Evolutionary conservation across 2,888 invertebrate genomes (phyloP).

Genomic region (Phania funesta): DNA sequence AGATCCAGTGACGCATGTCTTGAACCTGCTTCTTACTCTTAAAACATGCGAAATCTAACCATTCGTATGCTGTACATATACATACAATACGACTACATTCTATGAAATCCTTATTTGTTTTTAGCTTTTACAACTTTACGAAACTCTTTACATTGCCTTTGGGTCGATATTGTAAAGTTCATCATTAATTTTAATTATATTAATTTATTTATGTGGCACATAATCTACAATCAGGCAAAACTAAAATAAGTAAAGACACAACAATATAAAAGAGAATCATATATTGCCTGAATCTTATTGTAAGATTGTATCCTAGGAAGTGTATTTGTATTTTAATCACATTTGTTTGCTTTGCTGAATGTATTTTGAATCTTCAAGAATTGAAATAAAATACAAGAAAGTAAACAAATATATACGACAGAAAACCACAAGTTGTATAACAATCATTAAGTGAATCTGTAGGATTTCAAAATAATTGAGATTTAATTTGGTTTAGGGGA

Average conservation of each 20-base stretch:
- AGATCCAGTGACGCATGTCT: too few relatives aligned
- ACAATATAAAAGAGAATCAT: background rate
- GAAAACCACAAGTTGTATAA: slow-evolving; percentile 42
- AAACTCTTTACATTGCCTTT: too few relatives aligned
- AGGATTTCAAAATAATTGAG: slow-evolving; percentile 54
- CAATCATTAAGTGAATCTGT: slow-evolving; percentile 44
- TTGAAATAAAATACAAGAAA: slow-evolving; percentile 3
- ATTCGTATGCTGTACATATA: too few relatives aligned
- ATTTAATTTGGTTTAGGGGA: too few relatives aligned
- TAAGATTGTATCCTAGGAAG: background rate
- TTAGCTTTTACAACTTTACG: too few relatives aligned
- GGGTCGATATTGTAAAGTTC: slow-evolving; percentile 23
- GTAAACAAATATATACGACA: too few relatives aligned
- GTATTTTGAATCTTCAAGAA: slow-evolving; percentile 3
- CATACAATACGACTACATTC: too few relatives aligned
- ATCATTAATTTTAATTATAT: slow-evolving; percentile 76
- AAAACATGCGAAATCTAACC: too few relatives aligned
- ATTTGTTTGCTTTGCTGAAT: background rate
- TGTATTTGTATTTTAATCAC: background rate
- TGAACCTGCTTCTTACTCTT: too few relatives aligned
- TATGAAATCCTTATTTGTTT: too few relatives aligned
- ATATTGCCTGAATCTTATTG: background rate
- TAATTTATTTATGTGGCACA: slow-evolving; percentile 76
- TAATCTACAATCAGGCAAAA: too few relatives aligned
- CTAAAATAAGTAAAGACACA: too few relatives aligned